Evolutionary conservation across 2,113 vertebrate species (phyloP).

Genomic region (Gymnorhina tibicen): DNA sequence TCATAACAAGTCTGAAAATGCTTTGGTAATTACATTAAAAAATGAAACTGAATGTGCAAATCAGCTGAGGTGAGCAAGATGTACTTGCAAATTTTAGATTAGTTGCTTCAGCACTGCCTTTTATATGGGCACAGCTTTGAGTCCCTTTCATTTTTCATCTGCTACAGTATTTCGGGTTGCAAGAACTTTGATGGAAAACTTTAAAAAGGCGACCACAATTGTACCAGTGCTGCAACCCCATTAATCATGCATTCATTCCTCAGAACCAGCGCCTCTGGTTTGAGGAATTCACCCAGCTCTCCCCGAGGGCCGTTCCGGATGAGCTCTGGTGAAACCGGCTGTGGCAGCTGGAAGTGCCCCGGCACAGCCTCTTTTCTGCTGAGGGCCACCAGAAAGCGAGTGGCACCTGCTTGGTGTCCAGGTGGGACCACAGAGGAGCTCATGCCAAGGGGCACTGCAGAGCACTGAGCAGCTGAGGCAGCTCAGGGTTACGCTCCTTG

Average conservation of each 20-base stretch:
- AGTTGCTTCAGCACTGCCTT: background rate
- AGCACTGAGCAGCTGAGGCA: background rate
- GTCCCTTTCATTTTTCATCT: background rate
- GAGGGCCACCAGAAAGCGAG: background rate
- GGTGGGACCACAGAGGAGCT: background rate
- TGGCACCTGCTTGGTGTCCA: background rate
- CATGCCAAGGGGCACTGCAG: background rate
- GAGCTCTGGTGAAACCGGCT: background rate
- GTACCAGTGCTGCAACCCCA: background rate
- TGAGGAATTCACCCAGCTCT: background rate
- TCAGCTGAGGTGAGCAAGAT: background rate
- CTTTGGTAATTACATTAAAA: background rate
- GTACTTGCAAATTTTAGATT: background rate
- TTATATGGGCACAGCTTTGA: background rate
- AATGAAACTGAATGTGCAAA: background rate
- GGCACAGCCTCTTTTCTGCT: background rate
- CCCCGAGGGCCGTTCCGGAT: rapidly evolving
- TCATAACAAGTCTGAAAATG: background rate
- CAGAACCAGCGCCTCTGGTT: background rate
- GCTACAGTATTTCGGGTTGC: background rate
- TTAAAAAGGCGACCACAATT: background rate
- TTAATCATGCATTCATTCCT: background rate
- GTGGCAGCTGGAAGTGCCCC: background rate
- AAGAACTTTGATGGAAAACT: background rate
- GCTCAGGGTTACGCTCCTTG: background rate